These are phyloP conservation scores for Drosophila carrolli DNA, from an alignment of 1,140 invertebrate species.

Conservation along the genomic window DNA sequence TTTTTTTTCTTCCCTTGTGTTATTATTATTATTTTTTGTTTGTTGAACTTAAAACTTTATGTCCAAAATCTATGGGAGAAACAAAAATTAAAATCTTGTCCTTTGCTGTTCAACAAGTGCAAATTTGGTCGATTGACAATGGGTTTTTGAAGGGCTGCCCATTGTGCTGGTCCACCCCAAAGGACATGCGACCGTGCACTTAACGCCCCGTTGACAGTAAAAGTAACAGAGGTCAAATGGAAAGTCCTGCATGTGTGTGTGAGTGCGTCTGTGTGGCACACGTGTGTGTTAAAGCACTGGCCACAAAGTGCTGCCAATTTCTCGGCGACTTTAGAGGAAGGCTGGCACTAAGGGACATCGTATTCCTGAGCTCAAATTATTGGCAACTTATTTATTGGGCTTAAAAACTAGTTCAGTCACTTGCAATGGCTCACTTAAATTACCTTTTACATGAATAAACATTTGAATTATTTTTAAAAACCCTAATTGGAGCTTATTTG, in stretches of 20 bases:
- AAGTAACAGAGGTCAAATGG: conserved; percentile 50
- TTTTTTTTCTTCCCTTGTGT: no score
- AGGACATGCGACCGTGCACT: conserved; percentile 36
- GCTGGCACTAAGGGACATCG: neutral
- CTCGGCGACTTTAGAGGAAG: neutral
- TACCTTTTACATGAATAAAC: no score
- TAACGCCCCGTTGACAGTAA: conserved; percentile 47
- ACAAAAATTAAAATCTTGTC: no score
- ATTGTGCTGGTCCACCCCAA: conserved; percentile 16
- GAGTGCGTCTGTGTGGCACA: conserved; percentile 8
- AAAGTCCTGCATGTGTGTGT: conserved; percentile 15
- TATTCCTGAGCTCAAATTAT: no score
- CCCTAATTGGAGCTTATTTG: no score
- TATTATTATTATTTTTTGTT: no score
- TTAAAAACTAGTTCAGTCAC: no score
- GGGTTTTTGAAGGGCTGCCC: neutral
- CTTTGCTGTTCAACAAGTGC: neutral
- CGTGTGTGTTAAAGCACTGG: conserved; percentile 33
- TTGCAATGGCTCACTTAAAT: no score
- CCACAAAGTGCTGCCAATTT: conserved; percentile 32
- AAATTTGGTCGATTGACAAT: neutral
- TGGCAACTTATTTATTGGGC: no score
- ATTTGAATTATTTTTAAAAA: no score
- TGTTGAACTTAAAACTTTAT: no score
- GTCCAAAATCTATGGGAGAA: no score